phyloP scores from a whole-genome alignment of 2,888 invertebrate genomes.

The Aricia artaxerxes region DNA sequence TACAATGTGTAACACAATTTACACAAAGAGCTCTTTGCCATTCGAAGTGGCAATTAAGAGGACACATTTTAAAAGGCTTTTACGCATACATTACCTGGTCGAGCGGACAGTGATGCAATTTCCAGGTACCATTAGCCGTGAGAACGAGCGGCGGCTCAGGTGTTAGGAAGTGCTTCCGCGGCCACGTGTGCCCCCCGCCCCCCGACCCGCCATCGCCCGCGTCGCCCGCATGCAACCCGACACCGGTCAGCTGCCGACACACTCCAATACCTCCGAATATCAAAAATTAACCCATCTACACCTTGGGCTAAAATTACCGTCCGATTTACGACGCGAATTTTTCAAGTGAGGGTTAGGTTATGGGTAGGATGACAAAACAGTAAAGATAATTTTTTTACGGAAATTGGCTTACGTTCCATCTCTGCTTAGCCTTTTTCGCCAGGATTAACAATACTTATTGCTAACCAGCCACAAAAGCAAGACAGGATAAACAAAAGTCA shows the following conservation, averaged over 20 bases:
- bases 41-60: constrained; percentile 1
- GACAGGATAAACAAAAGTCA: too few relatives aligned
- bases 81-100: constrained; percentile 16
- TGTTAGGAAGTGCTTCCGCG: constrained; percentile 64
- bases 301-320: constrained; percentile 21
- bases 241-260: constrained; percentile 21
- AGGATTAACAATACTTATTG: too few relatives aligned
- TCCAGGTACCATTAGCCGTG: constrained; percentile 58
- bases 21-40: neutral
- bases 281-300: constrained; percentile 19
- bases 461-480: too few relatives aligned
- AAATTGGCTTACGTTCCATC: neutral
- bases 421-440: neutral
- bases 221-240: constrained; percentile 18
- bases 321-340: constrained; percentile 12
- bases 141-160: constrained; percentile 64
- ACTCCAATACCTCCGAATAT: constrained; percentile 25
- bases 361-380: neutral
- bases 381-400: neutral
- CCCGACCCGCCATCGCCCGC: neutral
- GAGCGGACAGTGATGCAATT: constrained; percentile 47
- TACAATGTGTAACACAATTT: neutral
- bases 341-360: neutral
- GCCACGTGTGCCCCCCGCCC: constrained; percentile 58
- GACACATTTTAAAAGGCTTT: constrained; percentile 13